Percentiles rank a stretch among this genome's conserved stretches.
phyloP scores from a whole-genome alignment of 2,888 invertebrate species.

The Mamestra brassicae region DNA sequence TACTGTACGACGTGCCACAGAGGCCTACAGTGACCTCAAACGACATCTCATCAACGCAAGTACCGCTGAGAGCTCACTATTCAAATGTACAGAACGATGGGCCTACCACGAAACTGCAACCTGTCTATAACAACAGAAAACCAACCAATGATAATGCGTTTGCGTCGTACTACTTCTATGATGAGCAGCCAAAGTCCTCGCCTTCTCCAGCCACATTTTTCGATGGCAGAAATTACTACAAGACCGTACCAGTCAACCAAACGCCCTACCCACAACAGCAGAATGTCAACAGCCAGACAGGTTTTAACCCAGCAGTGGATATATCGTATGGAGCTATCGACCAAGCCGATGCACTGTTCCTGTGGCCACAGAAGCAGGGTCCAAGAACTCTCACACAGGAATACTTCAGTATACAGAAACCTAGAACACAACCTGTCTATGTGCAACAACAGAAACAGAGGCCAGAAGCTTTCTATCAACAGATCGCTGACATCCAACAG shows the following conservation, averaged over 20 bases:
- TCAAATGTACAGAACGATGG: conserved; percentile 90
- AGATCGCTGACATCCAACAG: conserved; percentile 92
- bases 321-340: conserved; percentile 87
- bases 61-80: conserved; percentile 92
- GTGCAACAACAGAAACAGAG: conserved; percentile 84
- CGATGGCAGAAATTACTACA: conserved; percentile 87
- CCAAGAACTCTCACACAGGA: conserved; percentile 89
- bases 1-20: conserved; percentile 88
- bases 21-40: conserved; percentile 79
- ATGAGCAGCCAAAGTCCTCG: conserved; percentile 91
- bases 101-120: conserved; percentile 89
- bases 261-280: conserved; percentile 77
- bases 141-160: conserved; percentile 84
- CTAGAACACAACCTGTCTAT: conserved; percentile 81
- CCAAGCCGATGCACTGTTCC: conserved; percentile 86
- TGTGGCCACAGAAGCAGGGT: conserved; percentile 89
- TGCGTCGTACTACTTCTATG: conserved; percentile 93
- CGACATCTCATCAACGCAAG: conserved; percentile 91
- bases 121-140: conserved; percentile 86
- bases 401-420: conserved; percentile 89
- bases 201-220: conserved; percentile 90
- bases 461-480: conserved; percentile 91
- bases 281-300: conserved; percentile 79
- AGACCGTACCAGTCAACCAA: conserved; percentile 80
- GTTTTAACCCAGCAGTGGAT: conserved; percentile 83